Evolutionary conservation across 1,140 invertebrate genomes (phyloP).

Genomic region (Trachelipus rathkii): DNA sequence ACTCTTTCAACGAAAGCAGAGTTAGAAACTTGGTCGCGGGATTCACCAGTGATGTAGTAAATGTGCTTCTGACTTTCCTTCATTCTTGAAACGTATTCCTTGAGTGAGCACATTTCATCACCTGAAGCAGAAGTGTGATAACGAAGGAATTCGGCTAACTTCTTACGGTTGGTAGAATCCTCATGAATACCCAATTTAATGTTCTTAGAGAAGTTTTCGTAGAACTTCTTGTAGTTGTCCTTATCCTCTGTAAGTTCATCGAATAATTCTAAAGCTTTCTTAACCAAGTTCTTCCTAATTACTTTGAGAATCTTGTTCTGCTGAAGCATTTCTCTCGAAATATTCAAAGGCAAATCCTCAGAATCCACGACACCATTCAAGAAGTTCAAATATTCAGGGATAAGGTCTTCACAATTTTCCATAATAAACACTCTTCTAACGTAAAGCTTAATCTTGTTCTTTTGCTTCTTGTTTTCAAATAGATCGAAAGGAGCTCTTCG

Average conservation of each 20-base stretch:
- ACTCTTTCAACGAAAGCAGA: conserved; percentile 96
- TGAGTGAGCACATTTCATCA: conserved; percentile 84
- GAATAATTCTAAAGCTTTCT: conserved; percentile 94
- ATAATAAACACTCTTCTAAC: conserved; percentile 81
- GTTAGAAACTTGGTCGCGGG: conserved; percentile 86
- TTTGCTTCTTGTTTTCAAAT: conserved; percentile 96
- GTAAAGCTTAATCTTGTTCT: conserved; percentile 92
- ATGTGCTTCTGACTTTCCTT: conserved; percentile 96
- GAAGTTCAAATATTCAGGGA: conserved; percentile 96
- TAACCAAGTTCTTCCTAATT: conserved; percentile 96
- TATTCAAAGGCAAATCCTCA: conserved; percentile 95
- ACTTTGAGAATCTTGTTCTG: conserved; percentile 98
- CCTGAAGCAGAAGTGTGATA: conserved; percentile 90
- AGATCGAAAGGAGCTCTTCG: conserved; percentile 92
- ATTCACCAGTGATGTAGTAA: conserved; percentile 97
- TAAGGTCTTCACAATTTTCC: conserved; percentile 98
- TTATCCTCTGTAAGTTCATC: conserved; percentile 93
- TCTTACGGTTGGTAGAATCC: conserved; percentile 87
- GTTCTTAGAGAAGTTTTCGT: conserved; percentile 96
- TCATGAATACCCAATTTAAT: conserved; percentile 97
- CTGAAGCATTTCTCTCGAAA: conserved; percentile 97
- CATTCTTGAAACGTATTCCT: conserved; percentile 95
- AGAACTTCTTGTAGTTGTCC: conserved; percentile 97
- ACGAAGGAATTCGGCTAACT: conserved; percentile 83
- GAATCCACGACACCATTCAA: conserved; percentile 95